Evolutionary conservation across 2,797 vertebrate species (phyloP).

Genomic region (Gephyroberyx darwinii): DNA sequence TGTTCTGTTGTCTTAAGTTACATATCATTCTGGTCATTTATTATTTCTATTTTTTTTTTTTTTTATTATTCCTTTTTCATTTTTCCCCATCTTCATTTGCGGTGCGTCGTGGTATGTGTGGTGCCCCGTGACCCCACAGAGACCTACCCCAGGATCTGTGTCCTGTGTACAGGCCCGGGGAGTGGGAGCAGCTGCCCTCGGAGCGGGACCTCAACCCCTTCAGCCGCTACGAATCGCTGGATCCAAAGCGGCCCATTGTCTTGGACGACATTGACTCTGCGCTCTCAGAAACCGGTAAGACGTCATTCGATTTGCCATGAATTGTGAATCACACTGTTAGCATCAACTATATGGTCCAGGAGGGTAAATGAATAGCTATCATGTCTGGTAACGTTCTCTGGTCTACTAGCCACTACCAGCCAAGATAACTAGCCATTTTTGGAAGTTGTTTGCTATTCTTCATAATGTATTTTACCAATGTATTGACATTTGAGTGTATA

Average conservation of each 20-base stretch:
- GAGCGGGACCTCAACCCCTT: constrained; percentile 96
- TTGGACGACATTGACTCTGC: constrained; percentile 79
- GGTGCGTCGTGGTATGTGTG: constrained; percentile 56
- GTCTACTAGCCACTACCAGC: too few species aligned
- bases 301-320: neutral
- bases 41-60: constrained; percentile 74
- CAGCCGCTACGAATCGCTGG: constrained; percentile 92
- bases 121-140: constrained; percentile 81
- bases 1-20: constrained; percentile 64
- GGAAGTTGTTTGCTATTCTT: too few species aligned
- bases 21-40: constrained; percentile 69
- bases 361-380: neutral
- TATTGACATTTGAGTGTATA: neutral
- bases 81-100: constrained; percentile 74
- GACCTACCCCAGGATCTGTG: constrained; percentile 99
- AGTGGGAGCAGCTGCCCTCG: constrained; percentile 97
- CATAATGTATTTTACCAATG: too few species aligned
- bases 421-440: too few species aligned
- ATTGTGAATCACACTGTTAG: neutral
- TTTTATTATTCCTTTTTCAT: constrained; percentile 66
- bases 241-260: constrained; percentile 80
- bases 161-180: constrained; percentile 99
- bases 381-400: neutral
- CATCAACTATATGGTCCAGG: neutral
- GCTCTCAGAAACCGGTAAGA: constrained; percentile 70